Evolutionary conservation across 2,797 vertebrate species (phyloP), one percentile per base, ranked within the genome.

Genomic region (Karalla daura): DNA sequence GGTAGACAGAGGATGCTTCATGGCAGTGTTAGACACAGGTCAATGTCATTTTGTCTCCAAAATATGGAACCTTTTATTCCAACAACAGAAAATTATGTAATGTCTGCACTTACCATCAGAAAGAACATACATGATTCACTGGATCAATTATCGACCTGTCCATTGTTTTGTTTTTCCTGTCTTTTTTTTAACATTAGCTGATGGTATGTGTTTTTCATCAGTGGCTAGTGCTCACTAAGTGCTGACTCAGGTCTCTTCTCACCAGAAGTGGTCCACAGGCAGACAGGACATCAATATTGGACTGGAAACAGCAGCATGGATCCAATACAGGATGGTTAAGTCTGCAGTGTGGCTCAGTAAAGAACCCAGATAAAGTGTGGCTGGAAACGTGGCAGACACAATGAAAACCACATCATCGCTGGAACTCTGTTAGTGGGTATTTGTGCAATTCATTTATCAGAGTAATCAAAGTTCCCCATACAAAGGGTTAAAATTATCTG

Each of bases 251-350:
- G 70, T 62, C 67, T 87, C 66, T 81, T 86, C 70, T 80, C 80
- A 73, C 83, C 76, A 60, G 60, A 80, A 85, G 80, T 84, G 80
- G 53, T 68, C 81, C 85, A 85, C 55, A 0, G 78, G 87, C 76
- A 68, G 88, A 86, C 89, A 87, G 89, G 49, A 88, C 73, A 80
- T 94, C 91, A 85, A 93, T 88, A 85, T 50, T 56, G 64, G 72
- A 65, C 74, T 76, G 84, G 78, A 83, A 89, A 84, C 87, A 88
- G 88, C 89, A 88, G 72, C 76, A 66, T 71, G 83, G 77, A 51
- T 77, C 81, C 62, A 77, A 74, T 53, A 80, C 72, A 21, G 21
- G 66, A 41, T 74, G 43, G 58, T 76, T 83, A 53, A 58, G 53
- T 54, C 80, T 84, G 84, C 67, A 74, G 75, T 74, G 74, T 70